phyloP scores from a whole-genome alignment of 1,140 invertebrate species.

The Halictus rubicundus region DNA sequence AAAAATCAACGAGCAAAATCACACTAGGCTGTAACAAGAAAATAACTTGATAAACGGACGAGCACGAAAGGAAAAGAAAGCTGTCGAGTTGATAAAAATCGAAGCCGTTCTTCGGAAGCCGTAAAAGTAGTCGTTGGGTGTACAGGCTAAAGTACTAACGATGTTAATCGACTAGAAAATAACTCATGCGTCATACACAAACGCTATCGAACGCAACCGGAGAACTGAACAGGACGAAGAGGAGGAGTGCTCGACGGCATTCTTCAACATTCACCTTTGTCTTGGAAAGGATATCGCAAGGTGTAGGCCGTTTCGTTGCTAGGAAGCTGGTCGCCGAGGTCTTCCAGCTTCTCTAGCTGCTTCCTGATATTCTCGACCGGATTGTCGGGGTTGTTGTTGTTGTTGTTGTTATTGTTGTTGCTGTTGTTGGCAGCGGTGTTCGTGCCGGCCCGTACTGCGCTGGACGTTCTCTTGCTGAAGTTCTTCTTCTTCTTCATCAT shows the following conservation, averaged over 20 bases:
- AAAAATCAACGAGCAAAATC: not conserved
- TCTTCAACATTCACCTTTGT: constrained; percentile 81
- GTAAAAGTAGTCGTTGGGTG: no score
- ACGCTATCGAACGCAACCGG: not conserved
- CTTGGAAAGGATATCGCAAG: constrained; percentile 87
- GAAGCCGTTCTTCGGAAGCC: not conserved
- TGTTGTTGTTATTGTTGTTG: constrained; percentile 81
- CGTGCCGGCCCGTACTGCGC: constrained; percentile 81
- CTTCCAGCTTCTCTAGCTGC: constrained; percentile 89
- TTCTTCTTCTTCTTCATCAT: constrained; percentile 70
- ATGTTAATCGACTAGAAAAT: not conserved
- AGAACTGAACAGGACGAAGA: not conserved
- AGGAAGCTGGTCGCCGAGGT: constrained; percentile 89
- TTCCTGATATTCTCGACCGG: constrained; percentile 88
- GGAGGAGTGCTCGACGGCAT: not conserved
- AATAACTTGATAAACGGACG: not conserved
- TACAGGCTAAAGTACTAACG: no score
- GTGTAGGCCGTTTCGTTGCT: constrained; percentile 87
- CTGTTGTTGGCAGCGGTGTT: constrained; percentile 81
- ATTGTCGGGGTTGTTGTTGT: constrained; percentile 82
- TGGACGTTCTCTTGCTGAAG: constrained; percentile 80
- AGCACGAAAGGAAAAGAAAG: not conserved
- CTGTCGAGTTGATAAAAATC: not conserved
- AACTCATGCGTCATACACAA: not conserved
- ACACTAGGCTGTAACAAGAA: not conserved